Base-by-base conservation (phyloP, 2,113 vertebrate genomes). In the Datnioides undecimradiatus region DNA sequence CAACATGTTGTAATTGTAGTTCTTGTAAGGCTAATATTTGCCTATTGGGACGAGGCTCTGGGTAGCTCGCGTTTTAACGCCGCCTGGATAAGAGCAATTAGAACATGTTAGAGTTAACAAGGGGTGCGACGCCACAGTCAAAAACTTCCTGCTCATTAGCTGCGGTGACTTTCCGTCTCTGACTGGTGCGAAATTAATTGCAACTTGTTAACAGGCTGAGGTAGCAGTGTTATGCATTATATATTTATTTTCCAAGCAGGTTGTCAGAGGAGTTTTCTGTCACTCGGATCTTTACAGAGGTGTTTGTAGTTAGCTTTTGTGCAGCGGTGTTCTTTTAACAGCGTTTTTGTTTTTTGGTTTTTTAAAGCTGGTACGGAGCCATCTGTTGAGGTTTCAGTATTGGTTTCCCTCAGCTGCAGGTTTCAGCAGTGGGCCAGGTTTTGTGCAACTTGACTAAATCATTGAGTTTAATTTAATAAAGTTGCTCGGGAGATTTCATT, bases 171-270 rank as follows among this genome's bases (percentile, higher is more conserved):
- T 6, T 57, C 3, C 21, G 13, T 73, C 43, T 69, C 27, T 54
- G 63, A 69, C 67, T 57, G 43, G 45, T 41, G 73, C 78, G 70
- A 80, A 83, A 84, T 81, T 66, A 76, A 82, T 64, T 79, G 59
- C 4, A 25, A 43, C 36, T 67, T 75, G 43, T 80, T 71, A 77
- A 67, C 49, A 75, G 31, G 41, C 43, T 8, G 41, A 72, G 31
- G 16, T 60, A 59, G 40, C 33, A 7, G 60, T 66, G 51, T 23
- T 21, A 41, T 27, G 16, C 11, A n/a, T 23, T 13, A 5, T 17
- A 29, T 27, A 19, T n/a, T n/a, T 27, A 8, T 62, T 45, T 58
- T 68, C 62, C 13, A 45, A 29, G 38, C 4, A 17, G 41, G 36
- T 25, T 69, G 80, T 49, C 51, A 51, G 45, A 40, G 27, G 8